Percentiles rank a stretch among this genome's conserved stretches.
These are phyloP conservation scores for Antennarius striatus DNA, from an alignment of 2,113 vertebrate species.

Conservation along the genomic window DNA sequence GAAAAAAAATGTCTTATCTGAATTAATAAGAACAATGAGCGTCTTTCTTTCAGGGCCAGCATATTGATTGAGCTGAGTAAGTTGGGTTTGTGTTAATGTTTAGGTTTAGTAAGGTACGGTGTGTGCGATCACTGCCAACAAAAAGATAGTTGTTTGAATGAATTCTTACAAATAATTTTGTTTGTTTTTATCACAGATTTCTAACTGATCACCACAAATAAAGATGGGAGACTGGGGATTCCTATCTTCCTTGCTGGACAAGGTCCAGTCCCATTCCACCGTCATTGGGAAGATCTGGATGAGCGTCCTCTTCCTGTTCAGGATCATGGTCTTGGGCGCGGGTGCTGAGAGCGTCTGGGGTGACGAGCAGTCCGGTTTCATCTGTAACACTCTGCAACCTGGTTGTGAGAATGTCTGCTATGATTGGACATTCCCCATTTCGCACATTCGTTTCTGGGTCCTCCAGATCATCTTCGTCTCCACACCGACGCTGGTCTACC, in stretches of 20 bases:
- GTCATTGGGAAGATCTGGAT: slow-evolving; percentile 86
- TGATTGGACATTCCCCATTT: slow-evolving; percentile 84
- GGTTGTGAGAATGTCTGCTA: slow-evolving; percentile 87
- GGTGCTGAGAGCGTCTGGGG: slow-evolving; percentile 84
- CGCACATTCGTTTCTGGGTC: slow-evolving; percentile 90
- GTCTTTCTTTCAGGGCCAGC: background rate
- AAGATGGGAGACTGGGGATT: slow-evolving; percentile 84
- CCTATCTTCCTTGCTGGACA: slow-evolving; percentile 78
- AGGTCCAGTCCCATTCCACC: slow-evolving; percentile 83
- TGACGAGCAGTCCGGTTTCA: slow-evolving; percentile 82
- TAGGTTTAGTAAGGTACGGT: slow-evolving; percentile 6
- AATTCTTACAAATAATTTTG: background rate
- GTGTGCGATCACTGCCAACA: background rate
- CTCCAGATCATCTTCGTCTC: slow-evolving; percentile 96
- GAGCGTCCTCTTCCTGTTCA: slow-evolving; percentile 84
- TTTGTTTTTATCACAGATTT: slow-evolving; percentile 25
- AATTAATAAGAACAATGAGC: background rate
- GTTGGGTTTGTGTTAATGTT: slow-evolving; percentile 27
- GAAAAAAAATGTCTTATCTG: background rate
- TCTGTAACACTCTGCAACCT: slow-evolving; percentile 84
- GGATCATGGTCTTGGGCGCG: slow-evolving; percentile 83
- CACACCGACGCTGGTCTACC: slow-evolving; percentile 92
- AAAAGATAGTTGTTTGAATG: background rate
- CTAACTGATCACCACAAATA: slow-evolving; percentile 18
- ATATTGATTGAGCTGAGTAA: slow-evolving; percentile 20